These are phyloP conservation scores for Gambelia wislizenii DNA, from an alignment of 2,797 vertebrate species.

Conservation along the genomic window DNA sequence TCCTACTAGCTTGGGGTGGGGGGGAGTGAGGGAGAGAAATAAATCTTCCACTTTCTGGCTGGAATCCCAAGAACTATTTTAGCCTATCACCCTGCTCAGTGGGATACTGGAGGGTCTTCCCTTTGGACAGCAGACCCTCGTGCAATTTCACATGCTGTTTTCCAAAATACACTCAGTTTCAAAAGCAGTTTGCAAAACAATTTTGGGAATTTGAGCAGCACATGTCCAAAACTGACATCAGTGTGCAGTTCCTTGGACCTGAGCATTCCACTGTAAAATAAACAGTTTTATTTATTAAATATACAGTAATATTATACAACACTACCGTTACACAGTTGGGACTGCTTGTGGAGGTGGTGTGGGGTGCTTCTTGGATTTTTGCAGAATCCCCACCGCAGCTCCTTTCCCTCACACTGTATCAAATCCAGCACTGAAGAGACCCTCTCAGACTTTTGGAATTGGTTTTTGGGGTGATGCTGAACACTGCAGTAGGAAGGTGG, in stretches of 20 bases:
- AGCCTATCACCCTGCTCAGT: background rate
- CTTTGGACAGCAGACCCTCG: background rate
- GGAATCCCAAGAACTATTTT: background rate
- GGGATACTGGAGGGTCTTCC: background rate
- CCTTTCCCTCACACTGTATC: too few species aligned
- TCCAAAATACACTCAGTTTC: slow-evolving; percentile 37
- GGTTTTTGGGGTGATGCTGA: background rate
- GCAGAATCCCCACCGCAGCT: too few species aligned
- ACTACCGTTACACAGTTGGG: too few species aligned
- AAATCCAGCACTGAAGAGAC: background rate
- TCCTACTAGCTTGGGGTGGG: background rate
- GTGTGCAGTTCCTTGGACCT: background rate
- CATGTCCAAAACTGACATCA: background rate
- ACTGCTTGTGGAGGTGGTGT: background rate
- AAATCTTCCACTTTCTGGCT: background rate
- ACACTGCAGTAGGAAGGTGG: background rate
- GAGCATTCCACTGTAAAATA: background rate
- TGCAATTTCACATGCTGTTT: background rate
- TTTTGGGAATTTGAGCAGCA: background rate
- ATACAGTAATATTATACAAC: too few species aligned
- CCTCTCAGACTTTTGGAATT: background rate
- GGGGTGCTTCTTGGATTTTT: background rate
- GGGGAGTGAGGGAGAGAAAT: background rate
- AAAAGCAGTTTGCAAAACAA: slow-evolving; percentile 62
- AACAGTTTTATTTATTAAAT: background rate